Evolutionary conservation across 2,113 vertebrate species (phyloP).

Genomic region (Ariopsis seemanni): DNA sequence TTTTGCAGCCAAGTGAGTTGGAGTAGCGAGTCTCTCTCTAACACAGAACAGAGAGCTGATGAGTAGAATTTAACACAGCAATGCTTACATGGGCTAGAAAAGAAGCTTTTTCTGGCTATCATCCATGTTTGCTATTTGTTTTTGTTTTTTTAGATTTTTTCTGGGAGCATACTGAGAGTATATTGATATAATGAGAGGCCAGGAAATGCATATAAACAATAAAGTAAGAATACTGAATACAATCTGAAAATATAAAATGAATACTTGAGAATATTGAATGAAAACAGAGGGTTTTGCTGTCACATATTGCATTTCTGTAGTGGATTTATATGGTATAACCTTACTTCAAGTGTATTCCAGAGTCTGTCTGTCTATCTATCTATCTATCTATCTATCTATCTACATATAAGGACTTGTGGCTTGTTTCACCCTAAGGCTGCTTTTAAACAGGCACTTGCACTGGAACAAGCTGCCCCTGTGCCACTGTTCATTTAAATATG

Average conservation of each 20-base stretch:
- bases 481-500: too few relatives aligned
- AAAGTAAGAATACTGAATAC: neutral
- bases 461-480: too few relatives aligned
- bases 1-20: neutral
- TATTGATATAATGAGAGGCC: neutral
- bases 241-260: neutral
- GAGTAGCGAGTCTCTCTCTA: neutral
- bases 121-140: neutral
- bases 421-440: too few relatives aligned
- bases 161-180: neutral
- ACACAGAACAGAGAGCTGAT: neutral
- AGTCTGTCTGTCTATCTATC: too few relatives aligned
- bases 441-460: too few relatives aligned
- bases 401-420: too few relatives aligned
- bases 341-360: neutral
- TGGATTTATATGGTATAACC: neutral
- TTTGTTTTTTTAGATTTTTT: neutral
- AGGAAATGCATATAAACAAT: neutral
- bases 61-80: neutral
- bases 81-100: neutral
- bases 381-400: too few relatives aligned
- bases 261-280: neutral
- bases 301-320: neutral
- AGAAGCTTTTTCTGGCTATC: too few relatives aligned
- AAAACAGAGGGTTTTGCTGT: neutral